A percentile compares a stretch with the other conserved stretches of the same genome.
These are phyloP conservation scores for Rhynchopsitta pachyrhyncha DNA, from an alignment of 2,113 vertebrate genomes.

Conservation along the genomic window DNA sequence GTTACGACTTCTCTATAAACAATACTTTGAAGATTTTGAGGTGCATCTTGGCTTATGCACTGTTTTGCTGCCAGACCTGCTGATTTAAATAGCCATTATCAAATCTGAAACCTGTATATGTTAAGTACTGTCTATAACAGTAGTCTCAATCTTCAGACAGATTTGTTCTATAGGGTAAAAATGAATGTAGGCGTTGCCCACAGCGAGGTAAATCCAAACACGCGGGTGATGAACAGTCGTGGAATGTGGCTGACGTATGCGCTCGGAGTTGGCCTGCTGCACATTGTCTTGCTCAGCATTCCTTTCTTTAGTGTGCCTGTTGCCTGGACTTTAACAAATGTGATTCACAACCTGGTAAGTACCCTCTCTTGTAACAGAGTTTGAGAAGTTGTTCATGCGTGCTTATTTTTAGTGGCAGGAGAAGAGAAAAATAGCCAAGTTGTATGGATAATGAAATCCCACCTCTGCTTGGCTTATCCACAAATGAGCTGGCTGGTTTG, in stretches of 20 bases:
- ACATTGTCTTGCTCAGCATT: constrained; percentile 96
- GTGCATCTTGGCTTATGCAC: not conserved
- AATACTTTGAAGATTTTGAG: not conserved
- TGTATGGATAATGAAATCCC: not conserved
- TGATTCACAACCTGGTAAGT: constrained; percentile 98
- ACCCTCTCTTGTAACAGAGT: not conserved
- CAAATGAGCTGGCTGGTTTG: not conserved
- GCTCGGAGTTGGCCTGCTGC: constrained; percentile 91
- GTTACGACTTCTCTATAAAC: not conserved
- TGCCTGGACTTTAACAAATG: constrained; percentile 96
- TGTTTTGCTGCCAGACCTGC: not conserved
- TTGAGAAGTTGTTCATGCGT: fast-evolving
- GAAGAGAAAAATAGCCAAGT: not conserved
- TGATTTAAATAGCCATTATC: not conserved
- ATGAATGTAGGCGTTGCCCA: constrained; percentile 99
- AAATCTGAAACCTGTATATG: not conserved
- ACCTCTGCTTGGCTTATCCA: not conserved
- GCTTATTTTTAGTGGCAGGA: not conserved
- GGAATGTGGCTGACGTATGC: constrained; percentile 98
- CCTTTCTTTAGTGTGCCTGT: constrained; percentile 96
- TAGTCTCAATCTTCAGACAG: not conserved
- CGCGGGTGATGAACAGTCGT: constrained; percentile 95
- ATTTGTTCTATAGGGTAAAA: constrained; percentile 70
- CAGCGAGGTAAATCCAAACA: constrained; percentile 98
- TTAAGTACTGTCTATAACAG: not conserved